These are phyloP conservation scores for Euborellia annulipes DNA, from an alignment of 1,140 invertebrate species.

Conservation along the genomic window DNA sequence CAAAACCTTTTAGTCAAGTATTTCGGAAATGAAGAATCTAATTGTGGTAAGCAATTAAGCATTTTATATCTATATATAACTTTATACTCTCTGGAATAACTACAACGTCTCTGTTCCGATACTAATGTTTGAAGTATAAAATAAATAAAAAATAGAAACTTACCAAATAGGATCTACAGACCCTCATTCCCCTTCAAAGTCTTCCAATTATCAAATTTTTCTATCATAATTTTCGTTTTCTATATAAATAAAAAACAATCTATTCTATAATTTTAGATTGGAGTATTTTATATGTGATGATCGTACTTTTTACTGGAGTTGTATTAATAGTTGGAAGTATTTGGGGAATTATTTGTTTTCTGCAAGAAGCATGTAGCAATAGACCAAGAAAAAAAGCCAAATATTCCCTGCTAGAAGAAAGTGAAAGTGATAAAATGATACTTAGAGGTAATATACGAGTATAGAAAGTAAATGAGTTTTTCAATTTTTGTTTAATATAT, in stretches of 20 bases:
- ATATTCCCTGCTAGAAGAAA: slow-evolving; percentile 43
- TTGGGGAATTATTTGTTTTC: slow-evolving; percentile 54
- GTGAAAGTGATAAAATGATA: slow-evolving; percentile 33
- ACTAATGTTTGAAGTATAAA: too few relatives aligned
- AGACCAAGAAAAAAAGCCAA: slow-evolving; percentile 32
- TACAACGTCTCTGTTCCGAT: too few relatives aligned
- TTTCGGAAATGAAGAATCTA: slow-evolving; percentile 46
- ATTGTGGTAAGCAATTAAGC: too few relatives aligned
- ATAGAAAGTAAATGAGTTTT: not conserved
- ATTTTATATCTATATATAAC: too few relatives aligned
- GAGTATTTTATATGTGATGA: slow-evolving; percentile 75
- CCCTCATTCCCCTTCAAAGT: too few relatives aligned
- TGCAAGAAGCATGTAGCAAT: slow-evolving; percentile 36
- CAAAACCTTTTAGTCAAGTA: slow-evolving; percentile 50
- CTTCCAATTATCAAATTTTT: too few relatives aligned
- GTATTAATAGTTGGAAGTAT: slow-evolving; percentile 43
- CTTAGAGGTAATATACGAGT: slow-evolving; percentile 27
- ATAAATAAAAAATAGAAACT: too few relatives aligned
- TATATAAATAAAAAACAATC: too few relatives aligned
- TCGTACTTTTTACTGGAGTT: slow-evolving; percentile 47
- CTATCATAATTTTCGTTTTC: too few relatives aligned
- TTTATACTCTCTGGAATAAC: too few relatives aligned
- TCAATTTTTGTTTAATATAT: not conserved
- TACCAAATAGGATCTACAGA: too few relatives aligned
- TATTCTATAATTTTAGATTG: slow-evolving; percentile 50